Evolutionary conservation across 2,797 vertebrate species (phyloP).

Genomic region (Sebastolobus altivelis): DNA sequence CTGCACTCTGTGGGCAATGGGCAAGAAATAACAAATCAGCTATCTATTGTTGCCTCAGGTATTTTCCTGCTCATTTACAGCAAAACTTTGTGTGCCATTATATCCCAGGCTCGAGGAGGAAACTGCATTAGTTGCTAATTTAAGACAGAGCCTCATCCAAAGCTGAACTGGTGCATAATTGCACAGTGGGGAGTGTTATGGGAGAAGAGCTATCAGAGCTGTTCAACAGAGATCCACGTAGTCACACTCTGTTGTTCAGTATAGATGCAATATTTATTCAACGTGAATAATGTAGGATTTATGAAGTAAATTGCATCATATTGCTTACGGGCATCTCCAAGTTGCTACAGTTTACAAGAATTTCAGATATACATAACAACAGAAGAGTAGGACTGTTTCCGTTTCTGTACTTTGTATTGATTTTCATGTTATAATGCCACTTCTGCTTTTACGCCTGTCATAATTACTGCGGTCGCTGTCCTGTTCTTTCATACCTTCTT

Average conservation of each 20-base stretch:
- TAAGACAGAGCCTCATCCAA: slow-evolving; percentile 44
- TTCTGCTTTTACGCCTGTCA: too few species aligned
- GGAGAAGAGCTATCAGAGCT: slow-evolving; percentile 27
- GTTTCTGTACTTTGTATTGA: not conserved
- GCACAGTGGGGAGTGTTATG: slow-evolving; percentile 46
- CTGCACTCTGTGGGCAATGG: slow-evolving; percentile 26
- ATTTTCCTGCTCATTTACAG: slow-evolving; percentile 50
- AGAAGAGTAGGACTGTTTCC: too few species aligned
- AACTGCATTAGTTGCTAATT: slow-evolving; percentile 54
- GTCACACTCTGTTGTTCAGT: not conserved
- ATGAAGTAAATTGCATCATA: not conserved
- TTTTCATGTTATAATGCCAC: not conserved
- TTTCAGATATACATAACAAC: too few species aligned
- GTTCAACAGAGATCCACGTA: not conserved
- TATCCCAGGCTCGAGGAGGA: slow-evolving; percentile 5
- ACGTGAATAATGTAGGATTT: not conserved
- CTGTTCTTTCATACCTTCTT: too few species aligned
- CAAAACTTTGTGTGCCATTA: slow-evolving; percentile 31
- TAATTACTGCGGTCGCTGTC: too few species aligned
- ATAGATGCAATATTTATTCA: not conserved
- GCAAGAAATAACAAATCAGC: slow-evolving; percentile 51
- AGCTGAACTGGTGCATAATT: slow-evolving; percentile 61
- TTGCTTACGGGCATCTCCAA: not conserved
- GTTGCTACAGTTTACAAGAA: too few species aligned
- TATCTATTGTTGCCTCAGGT: slow-evolving; percentile 45